These are phyloP conservation scores for Phyllopteryx taeniolatus DNA, from an alignment of 2,113 vertebrate genomes.

Conservation along the genomic window DNA sequence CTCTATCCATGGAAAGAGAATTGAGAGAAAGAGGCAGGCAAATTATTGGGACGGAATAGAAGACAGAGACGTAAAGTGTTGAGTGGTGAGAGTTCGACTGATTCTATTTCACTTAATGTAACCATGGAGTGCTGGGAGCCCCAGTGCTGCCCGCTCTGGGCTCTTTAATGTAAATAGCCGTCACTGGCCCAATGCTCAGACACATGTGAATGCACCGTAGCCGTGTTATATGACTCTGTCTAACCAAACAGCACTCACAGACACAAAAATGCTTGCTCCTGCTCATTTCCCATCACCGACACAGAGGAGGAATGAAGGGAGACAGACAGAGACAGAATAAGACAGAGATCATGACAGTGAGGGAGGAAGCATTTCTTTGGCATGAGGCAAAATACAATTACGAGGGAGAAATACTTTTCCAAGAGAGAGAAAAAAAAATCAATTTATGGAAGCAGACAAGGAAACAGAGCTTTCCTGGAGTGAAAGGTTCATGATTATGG, in stretches of 20 bases:
- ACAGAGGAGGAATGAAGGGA: background rate
- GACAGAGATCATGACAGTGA: constrained; percentile 29
- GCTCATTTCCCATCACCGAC: constrained; percentile 62
- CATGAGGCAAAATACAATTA: constrained; percentile 61
- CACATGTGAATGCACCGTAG: constrained; percentile 60
- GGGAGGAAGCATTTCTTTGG: constrained; percentile 67
- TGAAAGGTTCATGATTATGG: constrained; percentile 71
- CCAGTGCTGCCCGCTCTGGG: constrained; percentile 52
- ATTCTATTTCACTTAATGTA: constrained; percentile 72
- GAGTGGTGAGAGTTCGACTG: constrained; percentile 49
- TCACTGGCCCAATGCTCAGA: constrained; percentile 48
- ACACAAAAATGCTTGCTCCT: constrained; percentile 58
- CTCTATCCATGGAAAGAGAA: constrained; percentile 18
- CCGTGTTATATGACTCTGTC: constrained; percentile 72
- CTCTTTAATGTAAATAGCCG: constrained; percentile 72
- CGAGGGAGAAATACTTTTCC: constrained; percentile 47
- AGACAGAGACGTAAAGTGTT: constrained; percentile 46
- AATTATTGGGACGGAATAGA: constrained; percentile 28
- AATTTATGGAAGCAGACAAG: constrained; percentile 45
- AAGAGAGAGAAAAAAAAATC: constrained; percentile 38
- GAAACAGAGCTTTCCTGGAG: constrained; percentile 59
- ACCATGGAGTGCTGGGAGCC: constrained; percentile 61
- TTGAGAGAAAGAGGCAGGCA: constrained; percentile 23
- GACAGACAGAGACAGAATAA: constrained; percentile 21
- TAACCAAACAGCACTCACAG: constrained; percentile 70